Percentiles rank a stretch among this genome's conserved stretches.
Conservation (phyloP, 2,113 vertebrate species). For the Hypomesus transpacificus region DNA sequence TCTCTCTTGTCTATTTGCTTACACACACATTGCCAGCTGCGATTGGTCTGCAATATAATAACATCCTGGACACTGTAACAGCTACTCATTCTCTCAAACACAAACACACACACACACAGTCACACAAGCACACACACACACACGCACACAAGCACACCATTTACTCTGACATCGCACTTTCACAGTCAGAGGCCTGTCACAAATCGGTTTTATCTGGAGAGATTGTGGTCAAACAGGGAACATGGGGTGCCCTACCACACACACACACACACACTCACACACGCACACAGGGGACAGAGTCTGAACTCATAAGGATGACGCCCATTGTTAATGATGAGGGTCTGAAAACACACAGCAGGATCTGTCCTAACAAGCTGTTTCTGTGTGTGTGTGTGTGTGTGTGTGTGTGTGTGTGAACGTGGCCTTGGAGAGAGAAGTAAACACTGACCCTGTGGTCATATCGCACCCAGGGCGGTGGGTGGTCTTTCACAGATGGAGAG, state of each 20-base stretch:
- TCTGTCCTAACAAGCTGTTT: constrained; percentile 8
- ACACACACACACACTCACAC: not conserved
- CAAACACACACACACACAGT: not conserved
- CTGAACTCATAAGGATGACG: constrained; percentile 15
- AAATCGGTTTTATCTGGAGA: not conserved
- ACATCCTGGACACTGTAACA: no score
- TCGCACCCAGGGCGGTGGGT: not conserved
- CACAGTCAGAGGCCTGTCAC: not conserved
- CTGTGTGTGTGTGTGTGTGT: not conserved
- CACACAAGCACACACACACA: not conserved
- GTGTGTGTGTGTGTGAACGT: not conserved
- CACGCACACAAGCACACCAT: not conserved
- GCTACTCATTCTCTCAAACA: not conserved
- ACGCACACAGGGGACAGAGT: not conserved
- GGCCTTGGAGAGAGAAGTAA: not conserved
- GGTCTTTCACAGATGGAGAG: not conserved
- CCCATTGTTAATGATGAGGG: constrained; percentile 26
- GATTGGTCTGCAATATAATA: no score
- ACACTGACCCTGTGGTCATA: not conserved
- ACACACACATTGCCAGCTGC: no score
- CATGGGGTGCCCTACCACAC: not conserved
- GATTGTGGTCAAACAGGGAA: not conserved
- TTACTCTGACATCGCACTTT: not conserved
- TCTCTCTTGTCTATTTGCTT: no score
- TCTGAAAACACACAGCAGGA: constrained; percentile 6